Evolutionary conservation across 2,888 invertebrate species (phyloP), one percentile per base, ranked within the genome.

Genomic region (Eudasyphora cyanicolor): DNA sequence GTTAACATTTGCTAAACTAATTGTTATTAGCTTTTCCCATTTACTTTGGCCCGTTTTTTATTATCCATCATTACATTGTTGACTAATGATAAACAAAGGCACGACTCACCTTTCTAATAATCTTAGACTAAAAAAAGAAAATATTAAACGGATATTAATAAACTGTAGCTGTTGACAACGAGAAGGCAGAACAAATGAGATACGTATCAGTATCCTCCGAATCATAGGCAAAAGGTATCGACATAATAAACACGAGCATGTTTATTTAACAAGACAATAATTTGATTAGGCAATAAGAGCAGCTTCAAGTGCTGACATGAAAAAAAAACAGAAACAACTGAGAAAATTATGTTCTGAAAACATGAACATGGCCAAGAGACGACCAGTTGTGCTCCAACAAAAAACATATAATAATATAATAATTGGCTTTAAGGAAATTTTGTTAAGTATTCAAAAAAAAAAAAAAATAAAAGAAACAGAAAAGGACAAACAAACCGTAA

Each of bases 101-200:
- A 62, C 32, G 32, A 1, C 62, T 3, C 8, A 5, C 10, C 27
- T 3, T 60, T 60, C 2, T 62, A 17, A 32, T 54, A 17, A 32
- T 54, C 27, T 17, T 1, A 54, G 24, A 8, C 6, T n/a, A 57
- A 12, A 64, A 38, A 38, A 38, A 29, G 14, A n/a, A 14, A 69
- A 32, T 57, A 79, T 38, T 74, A 67, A 64, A 45, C 51, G 79
- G 73, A 73, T 74, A 79, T 79, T 57, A 78, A 78, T 78, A 73
- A 69, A 29, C 42, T 45, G 29, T 29, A 57, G 70, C 29, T 51
- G 54, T 76, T 76, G 54, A 67, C 54, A 75, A 51, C 17, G 19
- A 51, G 29, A 10, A 29, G 70, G 29, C 14, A 1, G 27, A 49
- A n/a, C n/a, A 12, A 60, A 60, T 17, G 42, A 62, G 1, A 62